These are phyloP conservation scores for Sarcophilus harrisii DNA, from an alignment of 2,797 vertebrate genomes.

Conservation along the genomic window DNA sequence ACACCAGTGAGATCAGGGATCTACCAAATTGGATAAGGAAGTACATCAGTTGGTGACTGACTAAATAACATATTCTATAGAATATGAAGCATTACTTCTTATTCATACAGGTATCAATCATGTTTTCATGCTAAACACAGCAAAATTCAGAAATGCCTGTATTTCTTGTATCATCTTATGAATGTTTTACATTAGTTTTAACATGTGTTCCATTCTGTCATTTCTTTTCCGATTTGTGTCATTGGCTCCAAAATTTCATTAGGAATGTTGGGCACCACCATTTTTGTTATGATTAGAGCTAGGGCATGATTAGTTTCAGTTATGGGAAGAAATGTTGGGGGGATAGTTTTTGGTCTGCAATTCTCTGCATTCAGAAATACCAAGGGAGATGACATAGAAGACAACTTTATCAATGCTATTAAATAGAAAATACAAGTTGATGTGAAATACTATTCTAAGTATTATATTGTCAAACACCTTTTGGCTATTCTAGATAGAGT, in stretches of 20 bases:
- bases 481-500: background rate
- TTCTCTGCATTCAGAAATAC: slow-evolving; percentile 32
- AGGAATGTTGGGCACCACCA: slow-evolving; percentile 1
- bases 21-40: background rate
- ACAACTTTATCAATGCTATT: background rate
- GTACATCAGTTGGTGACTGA: background rate
- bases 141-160: background rate
- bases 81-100: background rate
- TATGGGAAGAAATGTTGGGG: background rate
- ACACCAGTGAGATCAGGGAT: background rate
- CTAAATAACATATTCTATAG: slow-evolving; percentile 16
- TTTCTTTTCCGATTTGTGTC: slow-evolving; percentile 42
- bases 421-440: background rate
- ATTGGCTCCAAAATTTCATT: slow-evolving; percentile 8
- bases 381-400: slow-evolving; percentile 21
- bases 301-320: slow-evolving; percentile 28
- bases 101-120: background rate
- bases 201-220: background rate
- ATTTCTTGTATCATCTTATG: background rate
- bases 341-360: slow-evolving; percentile 14
- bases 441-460: background rate
- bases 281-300: slow-evolving; percentile 21
- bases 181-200: background rate
- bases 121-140: slow-evolving; percentile 27
- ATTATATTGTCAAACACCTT: slow-evolving; percentile 17